Conservation (phyloP, 1,140 invertebrate genomes). For the Heliconius himera region DNA sequence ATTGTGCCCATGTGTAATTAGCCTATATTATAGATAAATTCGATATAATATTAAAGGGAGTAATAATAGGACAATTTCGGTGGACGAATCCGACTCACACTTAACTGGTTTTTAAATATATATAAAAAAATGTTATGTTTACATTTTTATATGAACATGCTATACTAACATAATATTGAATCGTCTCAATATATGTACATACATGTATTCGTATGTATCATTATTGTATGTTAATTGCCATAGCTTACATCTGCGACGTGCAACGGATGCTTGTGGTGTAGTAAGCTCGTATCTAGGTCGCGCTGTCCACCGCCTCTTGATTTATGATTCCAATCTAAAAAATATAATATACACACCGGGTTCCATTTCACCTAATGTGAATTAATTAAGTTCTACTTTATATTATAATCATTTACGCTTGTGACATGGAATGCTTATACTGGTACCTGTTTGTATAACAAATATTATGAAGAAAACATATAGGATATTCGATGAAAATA, state of each 20-base stretch:
- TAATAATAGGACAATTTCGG: no score
- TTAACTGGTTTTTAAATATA: not conserved
- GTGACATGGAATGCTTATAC: not conserved
- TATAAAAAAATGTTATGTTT: not conserved
- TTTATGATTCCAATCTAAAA: constrained; percentile 10
- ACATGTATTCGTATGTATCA: constrained; percentile 11
- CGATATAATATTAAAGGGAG: no score
- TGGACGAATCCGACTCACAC: no score
- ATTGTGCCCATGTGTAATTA: no score
- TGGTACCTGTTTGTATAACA: not conserved
- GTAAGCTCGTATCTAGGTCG: constrained; percentile 29
- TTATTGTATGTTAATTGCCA: constrained; percentile 38
- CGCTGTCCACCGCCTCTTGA: not conserved
- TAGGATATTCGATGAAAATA: not conserved
- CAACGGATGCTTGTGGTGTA: constrained; percentile 18
- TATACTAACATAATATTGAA: not conserved
- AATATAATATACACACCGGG: not conserved
- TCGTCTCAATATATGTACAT: constrained; percentile 17
- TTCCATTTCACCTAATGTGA: not conserved
- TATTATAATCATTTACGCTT: constrained; percentile 5
- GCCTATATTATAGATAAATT: no score
- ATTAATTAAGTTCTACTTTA: constrained; percentile 14
- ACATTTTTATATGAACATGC: not conserved
- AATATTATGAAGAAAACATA: not conserved
- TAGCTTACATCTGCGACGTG: constrained; percentile 28